Base-by-base conservation (phyloP, 1,140 invertebrate genomes). In the Archegozetes longisetosus region DNA sequence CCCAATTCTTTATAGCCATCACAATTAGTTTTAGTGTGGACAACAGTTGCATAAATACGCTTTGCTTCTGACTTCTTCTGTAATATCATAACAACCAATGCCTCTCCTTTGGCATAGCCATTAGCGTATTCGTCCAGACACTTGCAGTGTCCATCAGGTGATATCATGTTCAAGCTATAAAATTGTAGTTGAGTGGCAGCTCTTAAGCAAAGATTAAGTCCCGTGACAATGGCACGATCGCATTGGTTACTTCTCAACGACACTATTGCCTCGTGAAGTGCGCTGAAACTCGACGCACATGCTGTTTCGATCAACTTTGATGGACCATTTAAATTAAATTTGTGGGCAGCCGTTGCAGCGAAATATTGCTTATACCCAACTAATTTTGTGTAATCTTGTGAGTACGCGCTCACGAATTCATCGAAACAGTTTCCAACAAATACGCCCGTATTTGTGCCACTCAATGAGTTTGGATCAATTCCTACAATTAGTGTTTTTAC, bases 231-330 rank as follows among this genome's bases (percentile, higher is more conserved):
- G 1, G 93, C 93, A 86, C 79, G 59, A 6, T 62, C 63, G 20
- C 62, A 53, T 28, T 32, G 32, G 0, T 58, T 58, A 25, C 23
- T 25, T 9, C 23, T 20, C 0, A 65, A 24, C 9, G 49, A 47
- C 6, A 53, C 23, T 2, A 62, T 29, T 0, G 64, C 64, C 14
- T 25, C 9, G 12, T 49, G 58, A 0, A 65, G n/a, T 12, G 63
- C 63, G 1, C 32, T 32, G 2, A 53, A 32, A 13, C 58, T 47
- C 3, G 64, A 64, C 28, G 59, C 59, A 73, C 93, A 98, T 0
- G 93, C 93, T 9, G 93, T 95, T 72, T 98, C 93, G 3, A 96
- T 73, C 3, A 86, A 82, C 71, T 85, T 93, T 71, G 89, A 94
- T 1, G 93, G 93, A 75, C 77, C 79, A 68, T 75, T 84, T 61